phyloP scores from a whole-genome alignment of 1,140 invertebrate genomes.

The Aplysia californica region DNA sequence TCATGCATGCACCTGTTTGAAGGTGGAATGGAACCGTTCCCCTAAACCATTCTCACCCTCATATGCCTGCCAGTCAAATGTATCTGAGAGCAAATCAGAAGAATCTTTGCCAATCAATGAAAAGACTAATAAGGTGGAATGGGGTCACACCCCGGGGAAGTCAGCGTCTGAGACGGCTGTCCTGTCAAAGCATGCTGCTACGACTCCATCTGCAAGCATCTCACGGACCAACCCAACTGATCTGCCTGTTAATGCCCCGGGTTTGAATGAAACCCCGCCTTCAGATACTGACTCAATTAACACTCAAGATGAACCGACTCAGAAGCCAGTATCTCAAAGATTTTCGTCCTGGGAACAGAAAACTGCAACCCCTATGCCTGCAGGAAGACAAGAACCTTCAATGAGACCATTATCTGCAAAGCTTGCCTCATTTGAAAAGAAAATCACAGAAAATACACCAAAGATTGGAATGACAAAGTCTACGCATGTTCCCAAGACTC shows the following conservation, averaged over 20 bases:
- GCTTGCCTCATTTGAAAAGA: conserved; percentile 24
- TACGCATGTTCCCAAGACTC: not conserved
- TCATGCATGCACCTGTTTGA: no score
- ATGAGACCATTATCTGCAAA: conserved; percentile 14
- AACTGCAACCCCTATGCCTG: conserved; percentile 30
- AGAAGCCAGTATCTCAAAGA: conserved; percentile 44
- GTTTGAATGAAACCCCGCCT: conserved; percentile 33
- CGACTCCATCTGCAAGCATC: no score
- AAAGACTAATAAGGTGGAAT: no score
- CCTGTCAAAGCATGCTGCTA: no score
- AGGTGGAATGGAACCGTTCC: conserved; percentile 33
- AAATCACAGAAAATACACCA: conserved; percentile 10
- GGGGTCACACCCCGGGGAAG: no score
- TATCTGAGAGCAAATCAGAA: no score
- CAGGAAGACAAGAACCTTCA: conserved; percentile 43
- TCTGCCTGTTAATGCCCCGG: conserved; percentile 35
- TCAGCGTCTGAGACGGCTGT: no score
- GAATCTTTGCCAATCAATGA: no score
- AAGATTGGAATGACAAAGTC: not conserved
- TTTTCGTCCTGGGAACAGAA: conserved; percentile 32
- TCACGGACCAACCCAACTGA: not conserved
- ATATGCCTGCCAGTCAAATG: no score
- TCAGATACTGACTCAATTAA: no score
- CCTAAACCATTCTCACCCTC: conserved; percentile 35
- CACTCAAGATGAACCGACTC: conserved; percentile 42